phyloP scores from a whole-genome alignment of 2,797 vertebrate genomes.

The Pteronotus mesoamericanus region DNA sequence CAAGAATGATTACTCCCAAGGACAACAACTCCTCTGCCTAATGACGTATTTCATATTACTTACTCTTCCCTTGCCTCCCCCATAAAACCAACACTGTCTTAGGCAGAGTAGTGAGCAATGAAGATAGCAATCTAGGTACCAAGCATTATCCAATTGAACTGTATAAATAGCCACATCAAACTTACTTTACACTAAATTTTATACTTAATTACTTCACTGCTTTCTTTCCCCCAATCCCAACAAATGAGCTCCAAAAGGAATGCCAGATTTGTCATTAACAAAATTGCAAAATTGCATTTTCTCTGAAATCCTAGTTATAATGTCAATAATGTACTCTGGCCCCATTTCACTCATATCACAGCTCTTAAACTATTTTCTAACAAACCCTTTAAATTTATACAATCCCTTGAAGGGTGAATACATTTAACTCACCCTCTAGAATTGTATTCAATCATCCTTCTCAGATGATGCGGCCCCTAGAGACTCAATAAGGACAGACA shows the following conservation, averaged over 20 bases:
- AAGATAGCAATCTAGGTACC: not conserved
- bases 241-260: not conserved
- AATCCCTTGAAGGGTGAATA: not conserved
- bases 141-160: not conserved
- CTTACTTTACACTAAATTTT: not conserved
- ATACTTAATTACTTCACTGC: not conserved
- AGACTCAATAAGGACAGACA: not conserved
- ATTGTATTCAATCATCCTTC: conserved; percentile 1
- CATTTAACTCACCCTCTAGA: not conserved
- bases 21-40: not conserved
- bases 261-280: not conserved
- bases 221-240: not conserved
- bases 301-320: not conserved
- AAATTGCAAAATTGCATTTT: not conserved
- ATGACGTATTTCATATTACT: not conserved
- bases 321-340: not conserved
- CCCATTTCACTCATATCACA: not conserved
- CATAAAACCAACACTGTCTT: not conserved
- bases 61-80: not conserved
- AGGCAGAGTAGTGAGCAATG: not conserved
- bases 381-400: not conserved
- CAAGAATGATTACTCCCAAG: not conserved
- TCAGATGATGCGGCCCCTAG: not conserved
- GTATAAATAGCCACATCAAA: not conserved
- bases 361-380: conserved; percentile 19